These are phyloP conservation scores for Drosophila acutilabella DNA, from an alignment of 2,888 invertebrate species.

Conservation along the genomic window DNA sequence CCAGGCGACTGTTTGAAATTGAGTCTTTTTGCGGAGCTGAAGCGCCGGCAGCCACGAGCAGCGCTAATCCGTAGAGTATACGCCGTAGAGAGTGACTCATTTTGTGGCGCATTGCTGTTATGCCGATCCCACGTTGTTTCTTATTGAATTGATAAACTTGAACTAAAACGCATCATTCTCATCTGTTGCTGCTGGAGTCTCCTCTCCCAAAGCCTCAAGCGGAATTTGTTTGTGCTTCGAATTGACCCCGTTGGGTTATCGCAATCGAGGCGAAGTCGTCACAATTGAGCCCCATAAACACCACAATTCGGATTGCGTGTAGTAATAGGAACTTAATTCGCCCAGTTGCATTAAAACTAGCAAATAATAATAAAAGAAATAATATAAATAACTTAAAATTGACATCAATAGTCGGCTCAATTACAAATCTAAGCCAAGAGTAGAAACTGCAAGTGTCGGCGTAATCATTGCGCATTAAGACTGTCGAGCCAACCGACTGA, in stretches of 20 bases:
- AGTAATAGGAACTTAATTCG: no score
- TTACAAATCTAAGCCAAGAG: no score
- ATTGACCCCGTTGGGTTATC: conserved; percentile 44
- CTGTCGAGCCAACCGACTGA: no score
- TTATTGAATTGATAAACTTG: conserved; percentile 4
- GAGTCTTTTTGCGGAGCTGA: conserved; percentile 13
- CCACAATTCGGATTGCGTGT: background rate
- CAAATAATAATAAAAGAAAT: no score
- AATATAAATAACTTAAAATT: no score
- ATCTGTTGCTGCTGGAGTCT: background rate
- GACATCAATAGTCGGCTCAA: no score
- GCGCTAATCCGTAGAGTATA: conserved; percentile 17
- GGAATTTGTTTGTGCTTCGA: conserved; percentile 2
- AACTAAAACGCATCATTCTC: conserved; percentile 23
- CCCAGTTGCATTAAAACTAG: no score
- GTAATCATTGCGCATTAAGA: no score
- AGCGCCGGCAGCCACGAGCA: conserved; percentile 7
- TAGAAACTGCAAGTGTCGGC: no score
- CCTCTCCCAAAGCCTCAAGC: background rate
- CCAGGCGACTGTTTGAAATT: conserved; percentile 12
- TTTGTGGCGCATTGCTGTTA: conserved; percentile 5
- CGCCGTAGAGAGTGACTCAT: conserved; percentile 13
- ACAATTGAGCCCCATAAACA: conserved; percentile 3
- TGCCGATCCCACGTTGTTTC: conserved; percentile 18
- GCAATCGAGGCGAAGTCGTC: conserved; percentile 11